Conservation (phyloP, 2,797 vertebrate species). For the Lepilemur ruficaudatus region DNA sequence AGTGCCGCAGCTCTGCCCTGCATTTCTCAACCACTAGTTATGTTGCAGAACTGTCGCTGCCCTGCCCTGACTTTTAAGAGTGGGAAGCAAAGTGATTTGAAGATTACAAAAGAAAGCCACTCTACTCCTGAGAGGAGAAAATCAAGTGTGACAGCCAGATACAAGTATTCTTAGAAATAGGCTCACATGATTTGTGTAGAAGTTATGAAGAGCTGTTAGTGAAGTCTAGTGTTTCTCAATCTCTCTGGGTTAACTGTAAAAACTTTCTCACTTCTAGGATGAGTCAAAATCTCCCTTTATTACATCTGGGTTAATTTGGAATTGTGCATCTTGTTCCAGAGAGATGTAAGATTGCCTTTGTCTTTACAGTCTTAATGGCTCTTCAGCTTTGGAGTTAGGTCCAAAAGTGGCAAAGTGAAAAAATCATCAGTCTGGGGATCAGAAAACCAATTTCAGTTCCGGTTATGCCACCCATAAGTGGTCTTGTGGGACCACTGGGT, state of each 20-base stretch:
- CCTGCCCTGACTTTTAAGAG: conserved; percentile 45
- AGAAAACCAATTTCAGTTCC: conserved; percentile 61
- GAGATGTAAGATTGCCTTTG: conserved; percentile 37
- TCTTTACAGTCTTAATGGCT: conserved; percentile 47
- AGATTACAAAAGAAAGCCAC: conserved; percentile 68
- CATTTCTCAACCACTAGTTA: conserved; percentile 7
- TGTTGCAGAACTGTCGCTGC: neutral
- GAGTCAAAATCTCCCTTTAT: conserved; percentile 27
- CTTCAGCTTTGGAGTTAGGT: conserved; percentile 44
- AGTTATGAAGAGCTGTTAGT: conserved; percentile 67
- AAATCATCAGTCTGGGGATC: conserved; percentile 56
- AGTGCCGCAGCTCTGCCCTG: neutral
- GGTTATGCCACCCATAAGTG: conserved; percentile 9
- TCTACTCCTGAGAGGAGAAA: conserved; percentile 53
- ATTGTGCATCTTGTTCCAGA: conserved; percentile 41
- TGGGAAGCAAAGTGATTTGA: conserved; percentile 68
- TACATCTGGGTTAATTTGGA: conserved; percentile 54
- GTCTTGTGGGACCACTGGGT: neutral
- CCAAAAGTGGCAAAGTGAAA: conserved; percentile 50
- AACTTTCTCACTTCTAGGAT: conserved; percentile 23
- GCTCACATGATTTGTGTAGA: conserved; percentile 66
- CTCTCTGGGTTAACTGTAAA: conserved; percentile 52
- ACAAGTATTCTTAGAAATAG: conserved; percentile 67
- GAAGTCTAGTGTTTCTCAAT: conserved; percentile 66
- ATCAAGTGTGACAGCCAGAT: conserved; percentile 63